Percentiles rank a stretch among this genome's conserved stretches.
Evolutionary conservation across 2,113 vertebrate genomes (phyloP).

Genomic region (Atractosteus spatula): DNA sequence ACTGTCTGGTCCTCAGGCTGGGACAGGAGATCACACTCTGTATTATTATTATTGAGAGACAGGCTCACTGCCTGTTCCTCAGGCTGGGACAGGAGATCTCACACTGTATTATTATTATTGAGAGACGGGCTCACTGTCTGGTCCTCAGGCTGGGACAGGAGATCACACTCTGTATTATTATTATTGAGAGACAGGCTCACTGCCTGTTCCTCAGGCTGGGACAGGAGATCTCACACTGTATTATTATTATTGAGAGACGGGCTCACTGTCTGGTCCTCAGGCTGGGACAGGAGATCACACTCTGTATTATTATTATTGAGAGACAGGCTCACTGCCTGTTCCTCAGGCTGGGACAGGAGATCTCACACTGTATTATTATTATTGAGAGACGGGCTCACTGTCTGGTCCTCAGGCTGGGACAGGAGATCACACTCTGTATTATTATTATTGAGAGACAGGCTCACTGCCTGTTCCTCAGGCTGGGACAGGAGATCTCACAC

Average conservation of each 20-base stretch:
- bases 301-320: not conserved
- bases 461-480: not conserved
- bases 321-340: too few species aligned
- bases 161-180: not conserved
- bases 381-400: not conserved
- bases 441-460: too few species aligned
- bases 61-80: too few species aligned
- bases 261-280: not conserved
- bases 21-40: not conserved
- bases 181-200: too few species aligned
- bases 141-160: not conserved
- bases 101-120: too few species aligned
- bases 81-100: not conserved
- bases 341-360: not conserved
- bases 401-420: constrained; percentile 3
- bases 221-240: not conserved
- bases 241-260: too few species aligned
- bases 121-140: not conserved
- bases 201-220: not conserved
- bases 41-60: not conserved
- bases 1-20: constrained; percentile 4
- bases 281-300: not conserved
- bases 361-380: too few species aligned
- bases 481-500: not conserved
- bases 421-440: not conserved